Evolutionary conservation across 2,888 invertebrate genomes (phyloP), one percentile per base, ranked within the genome.

Genomic region (Standfussiana lucernea): DNA sequence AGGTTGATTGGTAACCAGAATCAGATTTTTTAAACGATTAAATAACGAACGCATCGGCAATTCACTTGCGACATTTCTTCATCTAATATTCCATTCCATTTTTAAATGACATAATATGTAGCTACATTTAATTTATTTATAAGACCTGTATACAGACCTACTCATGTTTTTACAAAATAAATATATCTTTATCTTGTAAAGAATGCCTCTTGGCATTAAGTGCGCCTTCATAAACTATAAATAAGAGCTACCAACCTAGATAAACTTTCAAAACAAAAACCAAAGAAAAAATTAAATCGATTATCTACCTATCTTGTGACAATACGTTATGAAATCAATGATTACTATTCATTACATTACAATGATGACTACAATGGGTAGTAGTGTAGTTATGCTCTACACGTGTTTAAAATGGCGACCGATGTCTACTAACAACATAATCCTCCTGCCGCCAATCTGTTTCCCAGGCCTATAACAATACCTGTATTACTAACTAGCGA

Each of bases 381-480:
- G n/a, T 65, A 75, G n/a, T 18, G 61, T 53, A 76, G 37, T 13
- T 45, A 10, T 28, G 15, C 45, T 45, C 15, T 28, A 47, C 69
- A 61, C 78, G 77, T 77, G 40, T 77, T 18, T 24, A 35, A 61
- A 61, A 61, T 77, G 11, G 28, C 69, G 15, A 45, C 28, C 45
- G 45, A 47, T 24, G 10, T 40, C 37, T 32, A 35, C 6, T 28
- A 8, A 61, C 21, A 50, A 62, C 50, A 75, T 28, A 53, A 35
- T 24, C 18, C 13, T 42, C 6, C n/a, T 15, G n/a, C 50, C n/a
- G 42, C 21, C 11, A 32, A 40, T 50, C 3, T 2, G 15, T 21
- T 40, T 74, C n/a, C 40, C 18, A 32, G 32, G 32, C 21, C 45
- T 24, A 24, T 53, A 13, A 4, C 5, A 53, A 13, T 5, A n/a